Evolutionary conservation across 2,113 vertebrate species (phyloP).

Genomic region (Boleophthalmus pectinirostris): DNA sequence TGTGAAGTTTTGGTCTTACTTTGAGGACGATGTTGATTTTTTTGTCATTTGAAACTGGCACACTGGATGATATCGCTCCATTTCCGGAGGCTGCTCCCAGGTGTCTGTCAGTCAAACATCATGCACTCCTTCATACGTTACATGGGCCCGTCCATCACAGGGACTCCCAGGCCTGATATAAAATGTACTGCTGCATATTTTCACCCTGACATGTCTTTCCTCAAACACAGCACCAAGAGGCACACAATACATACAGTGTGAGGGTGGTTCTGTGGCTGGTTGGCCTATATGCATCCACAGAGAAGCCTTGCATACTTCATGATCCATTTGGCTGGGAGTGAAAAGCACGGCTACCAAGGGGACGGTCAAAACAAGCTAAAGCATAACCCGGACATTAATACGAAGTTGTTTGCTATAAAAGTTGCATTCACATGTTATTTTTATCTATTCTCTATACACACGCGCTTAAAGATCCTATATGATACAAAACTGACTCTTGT

Average conservation of each 20-base stretch:
- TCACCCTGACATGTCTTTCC: background rate
- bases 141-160: constrained; percentile 5
- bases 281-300: background rate
- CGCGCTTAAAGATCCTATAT: too few species aligned
- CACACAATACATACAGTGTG: background rate
- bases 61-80: constrained; percentile 2
- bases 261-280: background rate
- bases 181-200: constrained; percentile 4
- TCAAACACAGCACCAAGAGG: background rate
- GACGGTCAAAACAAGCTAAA: background rate
- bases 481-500: too few species aligned
- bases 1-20: background rate
- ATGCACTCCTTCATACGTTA: constrained; percentile 6
- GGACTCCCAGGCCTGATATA: constrained; percentile 5
- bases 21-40: background rate
- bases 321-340: background rate
- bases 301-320: background rate
- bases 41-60: constrained; percentile 3
- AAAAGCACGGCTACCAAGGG: background rate
- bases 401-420: background rate
- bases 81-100: constrained; percentile 3
- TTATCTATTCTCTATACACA: background rate
- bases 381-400: background rate
- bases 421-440: background rate
- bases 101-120: constrained; percentile 12